Conservation (phyloP, 2,113 vertebrate genomes). For the Sciurus niger region DNA sequence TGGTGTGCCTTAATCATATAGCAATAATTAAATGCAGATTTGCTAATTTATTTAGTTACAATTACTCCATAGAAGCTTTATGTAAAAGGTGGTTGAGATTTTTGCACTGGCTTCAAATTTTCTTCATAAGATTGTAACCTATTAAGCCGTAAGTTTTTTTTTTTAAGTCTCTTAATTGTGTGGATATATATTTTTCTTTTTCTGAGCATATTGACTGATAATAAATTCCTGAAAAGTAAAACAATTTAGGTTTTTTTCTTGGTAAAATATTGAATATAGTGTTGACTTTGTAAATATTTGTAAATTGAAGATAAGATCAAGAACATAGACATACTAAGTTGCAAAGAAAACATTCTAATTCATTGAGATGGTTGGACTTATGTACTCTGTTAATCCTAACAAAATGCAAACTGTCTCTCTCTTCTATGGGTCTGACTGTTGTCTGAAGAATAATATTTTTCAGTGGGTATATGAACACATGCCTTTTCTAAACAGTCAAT, state of each 20-base stretch:
- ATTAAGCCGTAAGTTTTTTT: neutral
- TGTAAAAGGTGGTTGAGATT: fast-evolving
- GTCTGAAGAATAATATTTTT: neutral
- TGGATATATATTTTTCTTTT: neutral
- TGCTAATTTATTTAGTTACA: neutral
- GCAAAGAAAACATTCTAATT: slow-evolving; percentile 41
- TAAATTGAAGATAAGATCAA: slow-evolving; percentile 57
- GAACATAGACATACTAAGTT: slow-evolving; percentile 1
- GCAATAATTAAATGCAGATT: neutral
- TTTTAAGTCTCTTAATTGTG: neutral
- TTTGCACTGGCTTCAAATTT: neutral
- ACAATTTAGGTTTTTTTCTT: neutral
- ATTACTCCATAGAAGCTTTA: neutral
- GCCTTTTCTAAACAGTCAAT: neutral
- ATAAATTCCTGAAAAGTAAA: neutral
- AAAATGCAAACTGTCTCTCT: slow-evolving; percentile 2
- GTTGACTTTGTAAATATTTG: slow-evolving; percentile 5
- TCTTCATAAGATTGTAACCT: neutral
- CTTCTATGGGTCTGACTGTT: neutral
- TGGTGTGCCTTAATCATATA: neutral
- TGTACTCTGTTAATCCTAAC: neutral
- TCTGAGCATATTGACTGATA: neutral
- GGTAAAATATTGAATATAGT: neutral
- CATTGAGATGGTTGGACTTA: neutral
- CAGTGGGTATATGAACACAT: neutral